Evolutionary conservation across 1,140 invertebrate species (phyloP).

Genomic region (Euborellia annulipes): DNA sequence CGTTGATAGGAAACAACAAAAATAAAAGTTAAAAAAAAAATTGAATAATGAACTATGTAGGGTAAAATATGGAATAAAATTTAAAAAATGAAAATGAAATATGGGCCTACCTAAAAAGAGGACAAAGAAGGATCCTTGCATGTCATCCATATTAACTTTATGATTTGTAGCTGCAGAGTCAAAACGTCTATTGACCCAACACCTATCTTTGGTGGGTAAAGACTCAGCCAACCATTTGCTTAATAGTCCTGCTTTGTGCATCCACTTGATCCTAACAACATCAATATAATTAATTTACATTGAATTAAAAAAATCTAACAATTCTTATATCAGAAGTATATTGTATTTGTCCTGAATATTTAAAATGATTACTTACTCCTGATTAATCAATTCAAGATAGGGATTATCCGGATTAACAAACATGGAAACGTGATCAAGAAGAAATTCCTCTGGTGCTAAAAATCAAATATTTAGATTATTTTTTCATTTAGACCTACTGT

Average conservation of each 20-base stretch:
- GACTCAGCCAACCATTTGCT: slow-evolving; percentile 64
- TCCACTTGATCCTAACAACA: slow-evolving; percentile 43
- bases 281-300: no score
- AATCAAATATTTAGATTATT: slow-evolving; percentile 11
- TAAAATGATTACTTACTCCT: slow-evolving; percentile 31
- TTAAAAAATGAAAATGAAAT: no score
- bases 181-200: slow-evolving; percentile 41
- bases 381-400: slow-evolving; percentile 43
- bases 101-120: slow-evolving; percentile 57
- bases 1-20: no score
- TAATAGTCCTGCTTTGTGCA: slow-evolving; percentile 72
- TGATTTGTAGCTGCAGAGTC: slow-evolving; percentile 57
- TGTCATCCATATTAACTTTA: slow-evolving; percentile 70
- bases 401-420: slow-evolving; percentile 54
- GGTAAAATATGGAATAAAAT: no score
- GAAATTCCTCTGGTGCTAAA: slow-evolving; percentile 53
- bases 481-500: slow-evolving; percentile 8
- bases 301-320: no score
- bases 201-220: slow-evolving; percentile 63
- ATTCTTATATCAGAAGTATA: not conserved
- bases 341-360: not conserved
- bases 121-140: slow-evolving; percentile 79
- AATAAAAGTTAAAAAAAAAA: no score
- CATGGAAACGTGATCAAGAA: slow-evolving; percentile 62
- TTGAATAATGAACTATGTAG: no score